A percentile compares a stretch with the other conserved stretches of the same genome.
Evolutionary conservation across 2,797 vertebrate genomes (phyloP).

Genomic region (Notamacropus eugenii): DNA sequence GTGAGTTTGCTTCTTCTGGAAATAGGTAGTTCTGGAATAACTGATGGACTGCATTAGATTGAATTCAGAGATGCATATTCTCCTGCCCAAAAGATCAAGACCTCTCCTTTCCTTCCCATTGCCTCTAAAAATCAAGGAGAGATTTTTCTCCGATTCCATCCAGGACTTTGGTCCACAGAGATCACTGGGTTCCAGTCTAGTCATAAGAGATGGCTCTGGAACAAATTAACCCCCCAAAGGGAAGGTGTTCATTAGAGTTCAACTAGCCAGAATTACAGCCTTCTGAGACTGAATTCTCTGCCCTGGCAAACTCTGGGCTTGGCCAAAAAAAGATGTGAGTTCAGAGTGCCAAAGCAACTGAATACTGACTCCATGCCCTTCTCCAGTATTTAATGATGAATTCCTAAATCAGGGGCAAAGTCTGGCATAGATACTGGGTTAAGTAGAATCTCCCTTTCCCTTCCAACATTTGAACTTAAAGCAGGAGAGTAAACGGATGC

Average conservation of each 20-base stretch:
- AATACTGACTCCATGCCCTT: neutral
- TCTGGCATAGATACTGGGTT: neutral
- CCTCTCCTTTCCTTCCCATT: neutral
- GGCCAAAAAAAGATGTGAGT: neutral
- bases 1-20: constrained; percentile 17
- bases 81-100: neutral
- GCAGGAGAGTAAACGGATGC: neutral
- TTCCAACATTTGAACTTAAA: neutral
- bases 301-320: neutral
- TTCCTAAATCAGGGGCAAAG: neutral
- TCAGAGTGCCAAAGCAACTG: neutral
- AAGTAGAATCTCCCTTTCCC: neutral
- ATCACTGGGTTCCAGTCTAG: neutral
- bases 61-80: neutral
- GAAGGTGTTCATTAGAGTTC: neutral
- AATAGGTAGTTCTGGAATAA: neutral
- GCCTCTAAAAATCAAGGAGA: neutral
- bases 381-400: neutral
- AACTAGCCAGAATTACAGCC: neutral
- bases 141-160: neutral
- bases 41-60: neutral
- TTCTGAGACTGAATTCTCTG: neutral
- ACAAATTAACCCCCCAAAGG: neutral
- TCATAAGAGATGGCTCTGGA: neutral
- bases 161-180: neutral